These are phyloP conservation scores for Lagocephalus sceleratus DNA, from an alignment of 2,797 vertebrate genomes.

Conservation along the genomic window DNA sequence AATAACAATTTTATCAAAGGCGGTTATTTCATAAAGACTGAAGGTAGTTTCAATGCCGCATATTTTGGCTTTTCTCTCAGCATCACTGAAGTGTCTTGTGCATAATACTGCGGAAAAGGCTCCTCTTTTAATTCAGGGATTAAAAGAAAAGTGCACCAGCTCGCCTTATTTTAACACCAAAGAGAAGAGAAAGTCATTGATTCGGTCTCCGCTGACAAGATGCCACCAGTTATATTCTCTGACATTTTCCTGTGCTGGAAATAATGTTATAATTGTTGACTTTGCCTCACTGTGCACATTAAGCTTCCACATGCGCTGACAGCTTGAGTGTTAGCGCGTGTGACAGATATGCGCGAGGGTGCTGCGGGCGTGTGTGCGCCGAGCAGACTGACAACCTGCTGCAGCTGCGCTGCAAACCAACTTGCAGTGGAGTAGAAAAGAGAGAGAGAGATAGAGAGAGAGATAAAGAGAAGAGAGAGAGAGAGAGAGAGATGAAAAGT, in stretches of 20 bases:
- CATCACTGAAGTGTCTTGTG: constrained; percentile 57
- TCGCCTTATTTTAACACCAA: constrained; percentile 67
- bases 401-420: constrained; percentile 67
- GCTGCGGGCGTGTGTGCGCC: constrained; percentile 27
- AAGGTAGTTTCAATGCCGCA: constrained; percentile 30
- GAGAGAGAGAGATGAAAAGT: constrained; percentile 68
- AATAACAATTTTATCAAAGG: constrained; percentile 20
- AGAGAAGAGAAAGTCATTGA: constrained; percentile 63
- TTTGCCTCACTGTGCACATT: constrained; percentile 71
- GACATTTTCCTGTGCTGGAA: constrained; percentile 69
- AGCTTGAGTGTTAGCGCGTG: constrained; percentile 68
- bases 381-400: constrained; percentile 68
- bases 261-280: constrained; percentile 79
- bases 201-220: constrained; percentile 65
- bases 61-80: constrained; percentile 44
- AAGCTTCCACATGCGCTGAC: constrained; percentile 67
- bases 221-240: constrained; percentile 69
- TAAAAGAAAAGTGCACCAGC: constrained; percentile 54
- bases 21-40: constrained; percentile 30
- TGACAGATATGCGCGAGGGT: constrained; percentile 58
- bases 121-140: constrained; percentile 58
- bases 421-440: constrained; percentile 66
- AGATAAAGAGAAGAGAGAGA: constrained; percentile 54
- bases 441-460: not conserved
- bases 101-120: constrained; percentile 42